phyloP scores from a whole-genome alignment of 2,888 invertebrate species.

The Rotaria socialis region DNA sequence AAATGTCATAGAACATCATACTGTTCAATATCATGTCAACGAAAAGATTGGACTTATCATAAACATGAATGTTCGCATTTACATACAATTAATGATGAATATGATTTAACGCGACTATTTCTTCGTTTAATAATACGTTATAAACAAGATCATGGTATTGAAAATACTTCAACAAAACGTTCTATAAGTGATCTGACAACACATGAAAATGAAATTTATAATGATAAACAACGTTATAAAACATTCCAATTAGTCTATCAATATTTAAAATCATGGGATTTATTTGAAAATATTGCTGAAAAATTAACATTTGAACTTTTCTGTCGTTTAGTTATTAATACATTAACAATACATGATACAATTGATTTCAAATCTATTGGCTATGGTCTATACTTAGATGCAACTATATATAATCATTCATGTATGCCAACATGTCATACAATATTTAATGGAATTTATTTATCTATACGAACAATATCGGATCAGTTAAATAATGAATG shows the following conservation, averaged over 20 bases:
- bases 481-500: not conserved
- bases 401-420: conserved; percentile 31
- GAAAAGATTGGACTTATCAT: conserved; percentile 23
- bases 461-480: not conserved
- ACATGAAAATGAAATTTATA: not conserved
- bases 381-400: conserved; percentile 17
- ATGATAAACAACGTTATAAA: conserved; percentile 16
- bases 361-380: conserved; percentile 31
- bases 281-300: not conserved
- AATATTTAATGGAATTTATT: not conserved
- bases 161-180: not conserved
- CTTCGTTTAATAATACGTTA: conserved; percentile 18
- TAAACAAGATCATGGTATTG: not conserved
- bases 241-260: not conserved
- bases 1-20: not conserved
- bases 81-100: not conserved
- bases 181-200: not conserved
- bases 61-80: not conserved
- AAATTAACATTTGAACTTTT: not conserved
- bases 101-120: conserved; percentile 26
- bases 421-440: conserved; percentile 7
- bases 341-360: conserved; percentile 18
- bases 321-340: conserved; percentile 34
- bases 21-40: conserved; percentile 10
- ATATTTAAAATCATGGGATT: conserved; percentile 19